phyloP scores from a whole-genome alignment of 2,113 vertebrate genomes.

The Gila orcuttii region DNA sequence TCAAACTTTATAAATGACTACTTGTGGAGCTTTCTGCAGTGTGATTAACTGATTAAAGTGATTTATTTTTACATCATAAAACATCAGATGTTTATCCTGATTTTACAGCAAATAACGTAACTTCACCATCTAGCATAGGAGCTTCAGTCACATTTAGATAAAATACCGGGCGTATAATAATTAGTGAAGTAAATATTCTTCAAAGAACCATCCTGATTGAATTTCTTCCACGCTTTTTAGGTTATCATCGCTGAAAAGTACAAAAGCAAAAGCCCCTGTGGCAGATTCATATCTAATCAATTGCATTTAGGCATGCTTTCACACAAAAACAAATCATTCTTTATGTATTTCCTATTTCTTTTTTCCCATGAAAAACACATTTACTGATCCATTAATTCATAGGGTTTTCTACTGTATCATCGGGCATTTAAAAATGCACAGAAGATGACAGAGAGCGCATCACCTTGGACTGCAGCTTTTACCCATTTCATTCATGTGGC shows the following conservation, averaged over 20 bases:
- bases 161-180: background rate
- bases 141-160: background rate
- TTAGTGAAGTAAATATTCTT: background rate
- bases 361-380: background rate
- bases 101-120: background rate
- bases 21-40: background rate
- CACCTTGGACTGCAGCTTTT: conserved; percentile 4
- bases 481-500: background rate
- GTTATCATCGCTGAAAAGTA: background rate
- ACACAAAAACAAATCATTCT: conserved; percentile 5
- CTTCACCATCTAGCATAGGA: background rate
- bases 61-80: background rate
- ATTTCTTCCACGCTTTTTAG: background rate
- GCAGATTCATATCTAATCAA: background rate
- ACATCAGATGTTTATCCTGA: background rate
- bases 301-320: conserved; percentile 7
- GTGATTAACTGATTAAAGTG: background rate
- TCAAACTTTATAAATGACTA: background rate
- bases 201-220: background rate
- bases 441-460: background rate
- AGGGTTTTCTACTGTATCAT: background rate
- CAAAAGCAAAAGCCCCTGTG: conserved; percentile 10
- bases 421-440: background rate
- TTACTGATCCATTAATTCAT: background rate
- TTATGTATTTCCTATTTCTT: conserved; percentile 11